These are phyloP conservation scores for Gobionotothen gibberifrons DNA, from an alignment of 2,797 vertebrate genomes.

Conservation along the genomic window DNA sequence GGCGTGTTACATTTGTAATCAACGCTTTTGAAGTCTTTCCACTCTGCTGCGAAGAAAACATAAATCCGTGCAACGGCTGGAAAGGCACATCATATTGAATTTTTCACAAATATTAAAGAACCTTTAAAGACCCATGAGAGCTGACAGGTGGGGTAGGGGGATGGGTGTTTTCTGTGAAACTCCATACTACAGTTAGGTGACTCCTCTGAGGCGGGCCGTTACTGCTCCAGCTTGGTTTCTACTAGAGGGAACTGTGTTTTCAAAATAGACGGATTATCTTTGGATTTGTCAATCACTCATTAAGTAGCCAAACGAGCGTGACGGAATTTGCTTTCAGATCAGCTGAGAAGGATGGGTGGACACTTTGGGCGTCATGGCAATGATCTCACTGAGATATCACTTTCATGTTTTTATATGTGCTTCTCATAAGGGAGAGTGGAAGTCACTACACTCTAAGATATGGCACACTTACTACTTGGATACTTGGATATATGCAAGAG, in stretches of 20 bases:
- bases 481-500: background rate
- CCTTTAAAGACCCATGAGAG: slow-evolving; percentile 30
- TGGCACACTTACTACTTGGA: slow-evolving; percentile 13
- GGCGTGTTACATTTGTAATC: slow-evolving; percentile 9
- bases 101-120: slow-evolving; percentile 53
- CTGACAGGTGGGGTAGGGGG: slow-evolving; percentile 43
- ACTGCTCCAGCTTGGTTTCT: slow-evolving; percentile 57
- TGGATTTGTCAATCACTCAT: slow-evolving; percentile 81
- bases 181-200: slow-evolving; percentile 64
- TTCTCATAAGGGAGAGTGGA: slow-evolving; percentile 58
- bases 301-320: slow-evolving; percentile 75
- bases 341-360: slow-evolving; percentile 55
- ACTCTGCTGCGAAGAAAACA: slow-evolving; percentile 21
- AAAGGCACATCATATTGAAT: slow-evolving; percentile 35
- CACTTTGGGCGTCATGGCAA: slow-evolving; percentile 20
- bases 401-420: slow-evolving; percentile 69
- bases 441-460: slow-evolving; percentile 35
- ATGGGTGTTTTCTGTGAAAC: slow-evolving; percentile 66
- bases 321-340: slow-evolving; percentile 69
- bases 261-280: slow-evolving; percentile 82
- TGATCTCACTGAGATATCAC: slow-evolving; percentile 74
- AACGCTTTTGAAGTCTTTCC: slow-evolving; percentile 25
- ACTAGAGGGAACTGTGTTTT: slow-evolving; percentile 72
- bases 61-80: slow-evolving; percentile 32
- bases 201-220: slow-evolving; percentile 48